A percentile compares a stretch with the other conserved stretches of the same genome.
phyloP scores from a whole-genome alignment of 2,113 vertebrate species.

The Cochlearius cochlearius region DNA sequence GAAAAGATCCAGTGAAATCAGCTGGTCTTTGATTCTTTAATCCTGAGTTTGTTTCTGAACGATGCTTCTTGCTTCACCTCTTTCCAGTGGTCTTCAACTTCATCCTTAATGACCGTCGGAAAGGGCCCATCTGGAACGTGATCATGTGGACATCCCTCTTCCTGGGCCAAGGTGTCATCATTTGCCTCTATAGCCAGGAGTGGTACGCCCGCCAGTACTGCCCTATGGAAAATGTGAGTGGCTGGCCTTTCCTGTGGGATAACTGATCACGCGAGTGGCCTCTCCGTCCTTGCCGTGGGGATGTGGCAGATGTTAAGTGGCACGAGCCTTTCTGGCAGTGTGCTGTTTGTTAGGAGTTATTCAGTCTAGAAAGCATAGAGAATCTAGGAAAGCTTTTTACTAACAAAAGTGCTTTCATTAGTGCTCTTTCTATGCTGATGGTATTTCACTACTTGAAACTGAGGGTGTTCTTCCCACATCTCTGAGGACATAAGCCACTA shows the following conservation, averaged over 20 bases:
- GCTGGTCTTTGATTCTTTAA: background rate
- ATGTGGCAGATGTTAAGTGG: background rate
- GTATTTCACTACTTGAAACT: background rate
- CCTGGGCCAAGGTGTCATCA: slow-evolving; percentile 87
- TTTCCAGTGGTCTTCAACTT: slow-evolving; percentile 94
- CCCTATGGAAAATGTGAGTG: slow-evolving; percentile 84
- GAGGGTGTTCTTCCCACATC: background rate
- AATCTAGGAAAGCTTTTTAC: background rate
- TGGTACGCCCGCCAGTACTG: slow-evolving; percentile 94
- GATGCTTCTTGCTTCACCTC: background rate
- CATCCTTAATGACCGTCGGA: slow-evolving; percentile 89
- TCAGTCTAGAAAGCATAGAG: background rate
- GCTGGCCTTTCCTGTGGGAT: background rate
- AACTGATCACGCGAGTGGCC: rapidly evolving
- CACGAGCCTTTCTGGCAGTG: rapidly evolving
- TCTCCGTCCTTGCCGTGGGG: background rate
- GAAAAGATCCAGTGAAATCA: background rate
- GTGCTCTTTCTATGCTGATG: background rate
- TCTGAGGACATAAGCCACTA: background rate
- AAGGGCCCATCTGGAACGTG: slow-evolving; percentile 94
- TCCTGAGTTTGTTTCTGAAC: background rate
- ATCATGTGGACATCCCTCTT: slow-evolving; percentile 95
- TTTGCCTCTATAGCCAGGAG: slow-evolving; percentile 95
- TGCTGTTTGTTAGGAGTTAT: background rate
- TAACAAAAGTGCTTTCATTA: background rate